Evolutionary conservation across 2,888 invertebrate genomes (phyloP).

Genomic region (Drosophila kuntzei): DNA sequence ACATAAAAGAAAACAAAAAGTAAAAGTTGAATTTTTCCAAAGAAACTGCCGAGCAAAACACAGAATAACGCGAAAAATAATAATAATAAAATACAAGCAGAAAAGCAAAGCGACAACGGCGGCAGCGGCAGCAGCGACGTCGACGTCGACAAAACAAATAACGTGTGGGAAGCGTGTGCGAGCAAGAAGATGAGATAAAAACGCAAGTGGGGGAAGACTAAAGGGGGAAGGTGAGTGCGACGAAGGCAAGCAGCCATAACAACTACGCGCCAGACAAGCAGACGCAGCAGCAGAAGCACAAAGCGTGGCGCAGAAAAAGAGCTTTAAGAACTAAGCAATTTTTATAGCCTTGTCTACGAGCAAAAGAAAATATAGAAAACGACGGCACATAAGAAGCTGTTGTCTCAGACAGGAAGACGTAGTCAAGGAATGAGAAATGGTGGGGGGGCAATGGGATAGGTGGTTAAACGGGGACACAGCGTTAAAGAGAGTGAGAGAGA

Average conservation of each 20-base stretch:
- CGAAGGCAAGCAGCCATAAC: conserved; percentile 47
- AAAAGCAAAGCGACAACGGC: conserved; percentile 54
- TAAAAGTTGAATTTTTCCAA: conserved; percentile 82
- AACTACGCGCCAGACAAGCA: conserved; percentile 67
- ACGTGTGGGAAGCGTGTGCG: conserved; percentile 66
- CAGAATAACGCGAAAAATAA: conserved; percentile 81
- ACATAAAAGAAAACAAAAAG: conserved; percentile 75
- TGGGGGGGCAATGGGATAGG: conserved; percentile 2
- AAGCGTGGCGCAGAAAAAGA: conserved; percentile 54
- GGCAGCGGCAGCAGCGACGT: conserved; percentile 34
- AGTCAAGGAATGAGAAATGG: conserved; percentile 1
- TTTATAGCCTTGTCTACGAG: conserved; percentile 76
- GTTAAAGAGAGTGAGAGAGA: conserved; percentile 27
- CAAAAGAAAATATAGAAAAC: conserved; percentile 64
- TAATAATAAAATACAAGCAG: conserved; percentile 79
- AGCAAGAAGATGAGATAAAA: conserved; percentile 63
- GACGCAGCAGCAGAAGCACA: conserved; percentile 62
- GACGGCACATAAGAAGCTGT: conserved; percentile 54
- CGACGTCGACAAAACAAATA: conserved; percentile 65
- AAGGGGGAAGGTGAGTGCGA: conserved; percentile 24
- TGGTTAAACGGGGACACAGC: conserved; percentile 10
- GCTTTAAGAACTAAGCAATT: conserved; percentile 68
- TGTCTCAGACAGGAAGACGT: conserved; percentile 62
- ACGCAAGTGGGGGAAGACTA: conserved; percentile 31
- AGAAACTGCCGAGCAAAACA: conserved; percentile 81